phyloP scores from a whole-genome alignment of 2,113 vertebrate genomes.

The Hippolais icterina region DNA sequence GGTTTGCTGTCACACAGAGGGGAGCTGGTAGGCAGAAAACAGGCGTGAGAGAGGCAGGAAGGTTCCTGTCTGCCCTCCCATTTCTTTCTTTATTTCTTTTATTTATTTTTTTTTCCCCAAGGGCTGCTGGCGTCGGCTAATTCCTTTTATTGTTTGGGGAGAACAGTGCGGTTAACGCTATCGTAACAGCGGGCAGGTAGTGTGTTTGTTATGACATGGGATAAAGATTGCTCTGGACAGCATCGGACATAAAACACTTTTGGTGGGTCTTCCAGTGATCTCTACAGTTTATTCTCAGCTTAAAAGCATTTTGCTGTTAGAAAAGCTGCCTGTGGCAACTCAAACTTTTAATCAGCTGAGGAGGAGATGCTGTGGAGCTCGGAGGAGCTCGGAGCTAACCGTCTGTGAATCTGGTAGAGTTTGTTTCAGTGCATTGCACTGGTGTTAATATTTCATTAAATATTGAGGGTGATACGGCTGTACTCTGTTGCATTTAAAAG shows the following conservation, averaged over 20 bases:
- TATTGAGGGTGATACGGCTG: not conserved
- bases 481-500: not conserved
- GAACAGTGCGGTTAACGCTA: not conserved
- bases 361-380: conserved; percentile 21
- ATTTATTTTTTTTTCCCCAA: not conserved
- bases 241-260: not conserved
- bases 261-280: not conserved
- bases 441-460: conserved; percentile 36
- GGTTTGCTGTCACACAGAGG: conserved; percentile 27
- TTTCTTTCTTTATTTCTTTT: not conserved
- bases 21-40: not conserved
- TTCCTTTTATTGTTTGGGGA: conserved; percentile 70
- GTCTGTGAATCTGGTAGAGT: conserved; percentile 40
- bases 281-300: not conserved
- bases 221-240: conserved; percentile 8
- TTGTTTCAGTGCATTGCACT: not conserved
- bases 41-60: conserved; percentile 15
- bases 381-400: not conserved
- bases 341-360: conserved; percentile 68
- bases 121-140: conserved; percentile 46
- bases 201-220: not conserved
- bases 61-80: conserved; percentile 3
- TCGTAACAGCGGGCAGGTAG: conserved; percentile 42
- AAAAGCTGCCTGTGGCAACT: not conserved
- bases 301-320: not conserved